Percentiles rank a stretch among this genome's conserved stretches.
phyloP scores from a whole-genome alignment of 2,888 invertebrate species.

The Dicycla oo region DNA sequence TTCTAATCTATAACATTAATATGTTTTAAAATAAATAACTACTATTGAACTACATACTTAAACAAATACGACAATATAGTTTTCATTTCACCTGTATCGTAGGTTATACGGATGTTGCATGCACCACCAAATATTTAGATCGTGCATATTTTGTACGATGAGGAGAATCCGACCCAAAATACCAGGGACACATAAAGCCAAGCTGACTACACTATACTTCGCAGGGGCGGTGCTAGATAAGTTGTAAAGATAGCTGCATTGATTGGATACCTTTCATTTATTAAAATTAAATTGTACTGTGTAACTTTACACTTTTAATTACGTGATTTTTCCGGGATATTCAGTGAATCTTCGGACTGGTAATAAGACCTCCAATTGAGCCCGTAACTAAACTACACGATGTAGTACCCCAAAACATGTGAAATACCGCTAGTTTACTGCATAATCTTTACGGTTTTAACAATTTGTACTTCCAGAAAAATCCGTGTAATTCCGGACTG shows the following conservation, averaged over 20 bases:
- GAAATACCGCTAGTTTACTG: neutral
- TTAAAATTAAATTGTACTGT: neutral
- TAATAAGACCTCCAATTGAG: neutral
- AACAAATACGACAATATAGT: constrained; percentile 1
- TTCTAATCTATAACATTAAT: constrained; percentile 1
- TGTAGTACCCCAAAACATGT: neutral
- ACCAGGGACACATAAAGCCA: constrained; percentile 8
- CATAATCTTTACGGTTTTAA: neutral
- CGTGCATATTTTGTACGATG: neutral
- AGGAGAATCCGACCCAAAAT: neutral
- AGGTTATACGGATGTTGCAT: neutral
- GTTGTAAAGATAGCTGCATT: neutral
- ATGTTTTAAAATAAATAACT: neutral
- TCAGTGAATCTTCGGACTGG: neutral
- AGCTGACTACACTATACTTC: neutral
- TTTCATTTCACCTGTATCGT: neutral
- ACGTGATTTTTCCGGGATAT: neutral
- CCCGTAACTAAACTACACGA: neutral
- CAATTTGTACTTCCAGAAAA: too few species aligned
- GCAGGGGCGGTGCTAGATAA: neutral
- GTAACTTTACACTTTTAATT: neutral
- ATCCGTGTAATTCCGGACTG: neutral
- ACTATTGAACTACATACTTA: neutral
- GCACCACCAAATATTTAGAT: neutral
- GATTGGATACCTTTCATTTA: neutral